These are phyloP conservation scores for Chouioia cunea DNA, from an alignment of 2,888 invertebrate genomes.

Conservation along the genomic window DNA sequence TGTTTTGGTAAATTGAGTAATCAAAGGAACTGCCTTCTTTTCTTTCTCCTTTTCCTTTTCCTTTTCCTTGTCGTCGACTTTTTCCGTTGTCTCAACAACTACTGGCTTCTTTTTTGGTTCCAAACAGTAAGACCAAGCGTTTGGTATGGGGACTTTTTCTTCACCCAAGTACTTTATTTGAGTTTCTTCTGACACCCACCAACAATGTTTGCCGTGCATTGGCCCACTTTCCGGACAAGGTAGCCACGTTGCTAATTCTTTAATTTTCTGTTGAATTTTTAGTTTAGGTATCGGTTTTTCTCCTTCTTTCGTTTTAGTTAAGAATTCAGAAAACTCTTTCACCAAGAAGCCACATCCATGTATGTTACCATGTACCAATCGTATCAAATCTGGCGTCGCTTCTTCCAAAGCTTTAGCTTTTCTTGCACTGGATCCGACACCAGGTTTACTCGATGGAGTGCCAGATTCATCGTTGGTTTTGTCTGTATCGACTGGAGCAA, in stretches of 20 bases:
- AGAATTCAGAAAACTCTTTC: conserved; percentile 75
- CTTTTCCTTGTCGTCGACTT: conserved; percentile 45
- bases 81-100: conserved; percentile 46
- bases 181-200: conserved; percentile 75
- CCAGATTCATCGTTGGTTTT: conserved; percentile 44
- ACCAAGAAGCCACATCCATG: conserved; percentile 73
- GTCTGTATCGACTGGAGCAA: conserved; percentile 50
- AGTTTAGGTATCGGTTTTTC: conserved; percentile 66
- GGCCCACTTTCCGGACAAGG: conserved; percentile 68
- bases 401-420: conserved; percentile 68
- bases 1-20: conserved; percentile 70
- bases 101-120: conserved; percentile 53
- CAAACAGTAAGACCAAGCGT: conserved; percentile 72
- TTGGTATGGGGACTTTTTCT: conserved; percentile 70
- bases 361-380: conserved; percentile 77
- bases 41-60: conserved; percentile 49
- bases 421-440: conserved; percentile 55
- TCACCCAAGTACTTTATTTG: conserved; percentile 71
- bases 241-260: conserved; percentile 74
- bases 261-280: conserved; percentile 71
- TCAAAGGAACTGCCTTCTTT: conserved; percentile 66
- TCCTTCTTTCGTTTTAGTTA: conserved; percentile 68
- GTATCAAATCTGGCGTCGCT: conserved; percentile 75
- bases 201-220: conserved; percentile 73
- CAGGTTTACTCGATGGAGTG: conserved; percentile 36